These are phyloP conservation scores for Melieria picta DNA, from an alignment of 2,888 invertebrate genomes.

Conservation along the genomic window DNA sequence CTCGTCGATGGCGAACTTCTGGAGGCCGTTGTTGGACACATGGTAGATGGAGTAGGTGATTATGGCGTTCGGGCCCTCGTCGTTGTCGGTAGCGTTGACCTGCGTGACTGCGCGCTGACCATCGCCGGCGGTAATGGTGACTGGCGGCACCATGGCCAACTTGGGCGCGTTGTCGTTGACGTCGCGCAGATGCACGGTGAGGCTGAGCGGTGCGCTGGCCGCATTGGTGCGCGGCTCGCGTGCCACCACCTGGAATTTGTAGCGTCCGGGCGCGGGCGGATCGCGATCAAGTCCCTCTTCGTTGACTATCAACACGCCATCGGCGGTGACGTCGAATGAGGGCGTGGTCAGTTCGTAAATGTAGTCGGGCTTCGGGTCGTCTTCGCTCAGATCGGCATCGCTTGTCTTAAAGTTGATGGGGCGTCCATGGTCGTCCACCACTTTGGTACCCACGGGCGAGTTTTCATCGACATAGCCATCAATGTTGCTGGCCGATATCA, in stretches of 20 bases:
- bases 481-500: conserved; percentile 75
- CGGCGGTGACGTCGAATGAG: conserved; percentile 81
- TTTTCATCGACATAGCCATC: conserved; percentile 88
- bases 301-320: conserved; percentile 80
- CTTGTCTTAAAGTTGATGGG: conserved; percentile 80
- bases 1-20: conserved; percentile 86
- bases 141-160: conserved; percentile 81
- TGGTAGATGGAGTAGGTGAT: conserved; percentile 87
- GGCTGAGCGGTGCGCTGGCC: conserved; percentile 83
- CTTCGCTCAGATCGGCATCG: conserved; percentile 86
- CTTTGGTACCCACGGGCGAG: conserved; percentile 83
- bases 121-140: conserved; percentile 82
- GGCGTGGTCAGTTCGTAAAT: conserved; percentile 85
- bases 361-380: conserved; percentile 82
- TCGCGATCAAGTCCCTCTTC: conserved; percentile 87
- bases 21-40: conserved; percentile 88
- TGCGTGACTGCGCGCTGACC: conserved; percentile 75
- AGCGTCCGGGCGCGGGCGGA: conserved; percentile 84
- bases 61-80: conserved; percentile 85
- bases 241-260: conserved; percentile 89
- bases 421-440: conserved; percentile 73
- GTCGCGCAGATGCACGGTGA: conserved; percentile 81
- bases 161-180: conserved; percentile 89
- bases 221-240: conserved; percentile 81
- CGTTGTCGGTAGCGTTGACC: conserved; percentile 83